Evolutionary conservation across 2,888 invertebrate species (phyloP), one percentile per base, ranked within the genome.

Genomic region (Drosophila fungiperda): DNA sequence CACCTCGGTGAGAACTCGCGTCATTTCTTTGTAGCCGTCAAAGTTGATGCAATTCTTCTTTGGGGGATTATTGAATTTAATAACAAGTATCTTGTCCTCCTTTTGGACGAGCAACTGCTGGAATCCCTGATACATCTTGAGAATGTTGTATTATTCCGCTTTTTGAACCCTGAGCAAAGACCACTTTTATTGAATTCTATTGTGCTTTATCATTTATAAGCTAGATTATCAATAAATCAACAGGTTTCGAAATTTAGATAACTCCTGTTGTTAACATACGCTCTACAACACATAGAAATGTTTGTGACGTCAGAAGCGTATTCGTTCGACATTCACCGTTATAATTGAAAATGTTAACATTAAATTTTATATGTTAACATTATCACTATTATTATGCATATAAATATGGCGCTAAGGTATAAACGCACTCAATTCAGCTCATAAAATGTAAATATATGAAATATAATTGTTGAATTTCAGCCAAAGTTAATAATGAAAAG

Each of bases 11-110:
- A 99, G 92, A 26, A 96, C 95, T 23, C 94, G 93, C 1, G 94
- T 93, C 20, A 98, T 92, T 76, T 94, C 94, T 4, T 92, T 78
- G 91, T 97, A 98, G 94, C 96, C 96, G 92, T 94, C 83, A 6
- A 72, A 57, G 57, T 95, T 95, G 0, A 98, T 92, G 0, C 98
- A 97, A 94, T 98, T 98, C 90, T 96, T 97, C 92, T 95, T 97
- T 4, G 92, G 92, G 0, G 97, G 97, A 89, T 97, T 95, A 91
- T 97, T 96, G 48, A 97, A 94, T 83, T 94, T 94, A 26, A 97
- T 94, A 32, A 95, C 93, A 38, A 94, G 93, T 15, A 96, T 92
- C 66, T 94, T 94, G 67, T 94, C 93, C 71, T 93, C 89, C 76
- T 93, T 90, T 45, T 93, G 82, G 3, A 93, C 86, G 2, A 90